Conservation (phyloP, 2,888 invertebrate species). For the Anticlea derivata region DNA sequence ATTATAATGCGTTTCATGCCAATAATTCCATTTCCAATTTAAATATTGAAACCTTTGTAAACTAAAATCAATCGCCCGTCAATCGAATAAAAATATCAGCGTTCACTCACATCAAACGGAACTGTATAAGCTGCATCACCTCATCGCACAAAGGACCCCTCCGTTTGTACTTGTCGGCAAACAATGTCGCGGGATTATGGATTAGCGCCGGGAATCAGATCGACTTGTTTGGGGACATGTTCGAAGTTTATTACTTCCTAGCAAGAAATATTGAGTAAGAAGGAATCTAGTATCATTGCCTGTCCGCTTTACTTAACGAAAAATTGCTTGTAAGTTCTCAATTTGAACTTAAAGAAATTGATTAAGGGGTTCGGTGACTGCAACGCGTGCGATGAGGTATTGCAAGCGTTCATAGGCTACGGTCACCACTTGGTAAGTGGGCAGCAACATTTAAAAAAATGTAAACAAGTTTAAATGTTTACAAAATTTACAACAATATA, state of each 20-base stretch:
- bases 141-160: constrained; percentile 34
- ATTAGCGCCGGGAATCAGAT: constrained; percentile 37
- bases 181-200: constrained; percentile 40
- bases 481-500: too few species aligned
- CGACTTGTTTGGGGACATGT: constrained; percentile 28
- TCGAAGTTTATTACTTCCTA: constrained; percentile 25
- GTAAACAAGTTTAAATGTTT: too few species aligned
- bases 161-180: constrained; percentile 42
- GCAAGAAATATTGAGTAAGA: neutral
- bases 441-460: too few species aligned
- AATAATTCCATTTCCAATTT: neutral
- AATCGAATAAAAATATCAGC: constrained; percentile 15
- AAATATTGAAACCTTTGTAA: constrained; percentile 5
- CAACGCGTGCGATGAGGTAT: too few species aligned
- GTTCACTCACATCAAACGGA: constrained; percentile 21
- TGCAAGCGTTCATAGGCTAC: too few species aligned
- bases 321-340: too few species aligned
- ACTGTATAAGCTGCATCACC: constrained; percentile 16
- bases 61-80: constrained; percentile 14
- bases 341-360: too few species aligned
- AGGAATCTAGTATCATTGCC: too few species aligned
- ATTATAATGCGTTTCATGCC: too few species aligned
- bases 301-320: too few species aligned
- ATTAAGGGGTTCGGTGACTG: too few species aligned
- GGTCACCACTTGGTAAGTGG: too few species aligned